phyloP scores from a whole-genome alignment of 53 echinoderm and acorn worm species.

The Apostichopus leukothele region DNA sequence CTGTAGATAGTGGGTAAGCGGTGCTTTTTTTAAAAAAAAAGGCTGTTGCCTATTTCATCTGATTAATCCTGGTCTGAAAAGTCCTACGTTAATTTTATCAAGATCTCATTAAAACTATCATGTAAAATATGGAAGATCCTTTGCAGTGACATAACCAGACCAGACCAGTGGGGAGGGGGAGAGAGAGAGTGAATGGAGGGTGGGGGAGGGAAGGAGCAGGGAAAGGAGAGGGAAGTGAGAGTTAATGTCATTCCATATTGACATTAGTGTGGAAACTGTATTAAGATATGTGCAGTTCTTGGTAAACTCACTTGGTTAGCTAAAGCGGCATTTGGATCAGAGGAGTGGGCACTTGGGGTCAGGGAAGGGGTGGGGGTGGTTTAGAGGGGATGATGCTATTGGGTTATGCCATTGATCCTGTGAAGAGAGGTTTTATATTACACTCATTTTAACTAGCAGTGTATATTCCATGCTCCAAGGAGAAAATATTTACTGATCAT shows the following conservation, averaged over 20 bases:
- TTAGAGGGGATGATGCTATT: no score
- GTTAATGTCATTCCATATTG: no score
- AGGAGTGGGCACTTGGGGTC: no score
- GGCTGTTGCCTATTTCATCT: neutral
- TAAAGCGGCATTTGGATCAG: no score
- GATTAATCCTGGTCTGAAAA: no score
- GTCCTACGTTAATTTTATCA: no score
- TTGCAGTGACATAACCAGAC: neutral
- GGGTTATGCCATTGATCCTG: slow-evolving; percentile 3
- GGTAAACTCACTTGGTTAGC: no score
- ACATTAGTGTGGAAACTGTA: no score
- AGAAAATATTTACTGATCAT: neutral
- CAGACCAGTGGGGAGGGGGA: neutral
- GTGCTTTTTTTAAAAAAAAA: neutral
- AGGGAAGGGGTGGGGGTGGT: neutral
- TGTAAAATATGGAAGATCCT: neutral
- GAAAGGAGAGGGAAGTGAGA: neutral
- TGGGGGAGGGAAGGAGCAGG: slow-evolving; percentile 28
- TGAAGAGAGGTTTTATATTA: neutral
- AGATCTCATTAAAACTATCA: no score
- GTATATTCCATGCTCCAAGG: neutral
- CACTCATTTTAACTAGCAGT: no score
- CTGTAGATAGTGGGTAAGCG: slow-evolving; percentile 45
- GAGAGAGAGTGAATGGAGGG: slow-evolving; percentile 29
- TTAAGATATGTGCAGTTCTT: no score